These are phyloP conservation scores for Leucozona laternaria DNA, from an alignment of 2,888 invertebrate genomes.

Conservation along the genomic window DNA sequence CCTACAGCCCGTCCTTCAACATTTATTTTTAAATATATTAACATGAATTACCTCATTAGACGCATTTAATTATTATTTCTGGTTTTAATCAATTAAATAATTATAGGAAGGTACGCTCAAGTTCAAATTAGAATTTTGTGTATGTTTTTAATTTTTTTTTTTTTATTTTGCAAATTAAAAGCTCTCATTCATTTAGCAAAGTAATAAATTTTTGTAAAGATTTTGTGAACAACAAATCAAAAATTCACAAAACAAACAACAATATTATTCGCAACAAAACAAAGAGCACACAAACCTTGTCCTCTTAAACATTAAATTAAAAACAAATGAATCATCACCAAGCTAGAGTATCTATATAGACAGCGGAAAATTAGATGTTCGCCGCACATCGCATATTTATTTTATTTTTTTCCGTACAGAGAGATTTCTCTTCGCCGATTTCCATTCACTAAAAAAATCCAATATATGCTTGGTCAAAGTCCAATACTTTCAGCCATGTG, in stretches of 20 bases:
- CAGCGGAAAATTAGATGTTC: slow-evolving; percentile 38
- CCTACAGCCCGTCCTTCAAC: neutral
- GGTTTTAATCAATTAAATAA: slow-evolving; percentile 5
- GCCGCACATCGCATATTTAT: slow-evolving; percentile 11
- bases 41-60: neutral
- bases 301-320: slow-evolving; percentile 24
- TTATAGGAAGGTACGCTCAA: neutral
- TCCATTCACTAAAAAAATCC: slow-evolving; percentile 49
- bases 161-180: neutral
- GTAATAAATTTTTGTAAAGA: slow-evolving; percentile 3
- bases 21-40: neutral
- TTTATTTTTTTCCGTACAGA: neutral
- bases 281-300: slow-evolving; percentile 19
- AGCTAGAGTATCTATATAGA: neutral
- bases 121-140: neutral
- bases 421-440: slow-evolving; percentile 24
- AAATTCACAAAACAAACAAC: slow-evolving; percentile 15
- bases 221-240: neutral
- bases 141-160: neutral
- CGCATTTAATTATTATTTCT: slow-evolving; percentile 1
- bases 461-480: slow-evolving; percentile 38
- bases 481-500: slow-evolving; percentile 55
- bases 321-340: slow-evolving; percentile 49
- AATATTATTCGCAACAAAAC: slow-evolving; percentile 3
- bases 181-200: slow-evolving; percentile 6